Base-by-base conservation (phyloP, 2,888 invertebrate species). In the Conchocele bisecta region DNA sequence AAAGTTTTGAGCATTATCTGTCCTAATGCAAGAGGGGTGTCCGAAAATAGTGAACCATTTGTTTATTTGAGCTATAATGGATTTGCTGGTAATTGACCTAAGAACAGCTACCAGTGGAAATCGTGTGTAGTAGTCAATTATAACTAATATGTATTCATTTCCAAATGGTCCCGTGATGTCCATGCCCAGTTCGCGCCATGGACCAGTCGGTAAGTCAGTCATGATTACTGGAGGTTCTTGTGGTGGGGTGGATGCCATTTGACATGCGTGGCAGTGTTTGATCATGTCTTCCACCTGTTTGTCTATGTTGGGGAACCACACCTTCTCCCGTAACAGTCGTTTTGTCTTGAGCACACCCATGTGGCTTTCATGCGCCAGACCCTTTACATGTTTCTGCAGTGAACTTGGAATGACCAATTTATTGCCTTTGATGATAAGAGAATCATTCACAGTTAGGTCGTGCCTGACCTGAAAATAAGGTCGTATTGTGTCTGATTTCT, bases 1-100 rank as follows among this genome's bases (percentile, higher is more conserved):
- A 39, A 73, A 64, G 15, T 46, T 64, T 37, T 66, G 73, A 13
- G 64, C 73, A 56, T 73, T 74, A 51, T 74, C 74, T 7, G 39
- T 71, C 28, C 57, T 64, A 33, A 65, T 37, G 7, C 24, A 44
- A 3, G 24, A 4, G 4, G 54, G 60, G 7, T 50, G 29, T 6
- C 74, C 70, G 24, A 53, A 33, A n/a, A 41, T 37, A 17, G 53
- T 17, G 33, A 74, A 74, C n/a, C 60, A 31, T 46, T 53, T 22
- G 29, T 63, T 61, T 22, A 66, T 48, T 15, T 35, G 42, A 28
- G 17, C 35, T 7, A 60, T 60, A 13, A 67, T 53, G 11, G 51
- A 26, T 26, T 46, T 35, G 15, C 56, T 42, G 13, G 60, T 24
- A 22, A 29, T 64, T 15, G 31, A 41, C 20, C 51, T 31, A 7